Evolutionary conservation across 1,140 invertebrate species (phyloP).

Genomic region (Brachionus rotundiformis): DNA sequence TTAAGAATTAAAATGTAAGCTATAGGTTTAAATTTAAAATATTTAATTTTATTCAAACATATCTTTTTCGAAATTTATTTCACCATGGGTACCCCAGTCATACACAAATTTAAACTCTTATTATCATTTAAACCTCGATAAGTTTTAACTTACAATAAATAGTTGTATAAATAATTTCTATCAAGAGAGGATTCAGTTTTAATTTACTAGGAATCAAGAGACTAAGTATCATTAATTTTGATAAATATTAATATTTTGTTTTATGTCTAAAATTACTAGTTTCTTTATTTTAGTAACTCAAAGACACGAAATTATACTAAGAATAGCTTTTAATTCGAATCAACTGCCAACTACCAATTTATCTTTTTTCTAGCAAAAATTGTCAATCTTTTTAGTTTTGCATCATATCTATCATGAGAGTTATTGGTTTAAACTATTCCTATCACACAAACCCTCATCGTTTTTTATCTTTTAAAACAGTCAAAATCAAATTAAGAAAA

Average conservation of each 20-base stretch:
- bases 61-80: not conserved
- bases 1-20: not conserved
- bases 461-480: not conserved
- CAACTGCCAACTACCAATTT: not conserved
- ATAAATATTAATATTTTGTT: no score
- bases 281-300: no score
- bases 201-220: slow-evolving; percentile 2
- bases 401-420: not conserved
- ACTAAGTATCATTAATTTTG: not conserved
- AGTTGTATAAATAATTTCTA: slow-evolving; percentile 8
- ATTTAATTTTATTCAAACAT: not conserved
- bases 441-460: not conserved
- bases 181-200: not conserved
- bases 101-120: not conserved
- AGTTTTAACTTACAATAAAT: slow-evolving; percentile 12
- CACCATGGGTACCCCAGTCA: not conserved
- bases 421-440: not conserved
- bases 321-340: not conserved
- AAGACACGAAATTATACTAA: not conserved
- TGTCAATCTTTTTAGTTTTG: not conserved
- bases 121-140: slow-evolving; percentile 3
- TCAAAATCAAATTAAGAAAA: slow-evolving; percentile 5
- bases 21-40: not conserved
- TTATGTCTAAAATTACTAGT: no score
- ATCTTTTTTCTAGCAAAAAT: not conserved